phyloP scores from a whole-genome alignment of 1,140 invertebrate genomes.

The Oreohelix idahoensis region DNA sequence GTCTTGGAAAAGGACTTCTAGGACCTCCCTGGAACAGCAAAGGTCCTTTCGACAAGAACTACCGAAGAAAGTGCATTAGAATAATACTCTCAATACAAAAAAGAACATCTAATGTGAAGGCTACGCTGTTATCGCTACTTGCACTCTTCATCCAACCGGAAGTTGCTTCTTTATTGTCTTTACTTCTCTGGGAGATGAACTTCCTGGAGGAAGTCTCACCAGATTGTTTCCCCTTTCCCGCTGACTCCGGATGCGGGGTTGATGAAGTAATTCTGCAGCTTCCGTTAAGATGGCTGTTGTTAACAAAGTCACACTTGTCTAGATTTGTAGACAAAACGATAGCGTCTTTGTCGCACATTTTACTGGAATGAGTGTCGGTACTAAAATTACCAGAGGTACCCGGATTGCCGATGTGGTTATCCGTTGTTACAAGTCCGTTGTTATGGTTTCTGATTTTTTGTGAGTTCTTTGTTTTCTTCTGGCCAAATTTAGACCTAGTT shows the following conservation, averaged over 20 bases:
- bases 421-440: background rate
- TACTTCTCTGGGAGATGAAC: background rate
- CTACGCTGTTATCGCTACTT: too few species aligned
- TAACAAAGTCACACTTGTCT: background rate
- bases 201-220: background rate
- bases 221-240: too few species aligned
- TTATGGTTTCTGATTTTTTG: background rate
- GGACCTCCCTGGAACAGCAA: too few species aligned
- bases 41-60: too few species aligned
- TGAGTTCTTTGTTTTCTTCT: background rate
- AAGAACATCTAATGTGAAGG: too few species aligned
- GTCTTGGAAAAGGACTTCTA: too few species aligned
- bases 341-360: background rate
- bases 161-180: background rate
- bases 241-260: background rate
- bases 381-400: background rate
- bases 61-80: too few species aligned
- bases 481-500: background rate
- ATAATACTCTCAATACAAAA: too few species aligned
- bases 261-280: background rate
- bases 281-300: background rate
- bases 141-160: too few species aligned
- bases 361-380: background rate
- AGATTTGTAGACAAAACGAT: background rate
- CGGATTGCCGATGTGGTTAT: background rate